These are phyloP conservation scores for Andrena camellia DNA, from an alignment of 2,888 invertebrate genomes.

Conservation along the genomic window DNA sequence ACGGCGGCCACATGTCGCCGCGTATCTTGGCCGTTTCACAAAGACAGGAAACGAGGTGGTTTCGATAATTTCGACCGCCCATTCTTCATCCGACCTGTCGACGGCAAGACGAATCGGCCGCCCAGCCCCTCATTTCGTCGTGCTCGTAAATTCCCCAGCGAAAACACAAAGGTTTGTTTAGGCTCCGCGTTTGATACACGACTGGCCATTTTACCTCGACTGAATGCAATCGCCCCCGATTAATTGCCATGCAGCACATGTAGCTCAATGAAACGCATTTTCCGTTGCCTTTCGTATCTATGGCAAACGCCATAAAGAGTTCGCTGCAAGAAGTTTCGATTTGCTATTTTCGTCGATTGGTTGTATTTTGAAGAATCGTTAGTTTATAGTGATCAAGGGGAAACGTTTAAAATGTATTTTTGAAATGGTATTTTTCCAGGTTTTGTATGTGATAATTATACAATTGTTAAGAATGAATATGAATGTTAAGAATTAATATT, in stretches of 20 bases:
- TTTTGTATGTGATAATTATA: too few relatives aligned
- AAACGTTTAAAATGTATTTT: background rate
- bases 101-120: constrained; percentile 47
- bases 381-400: too few relatives aligned
- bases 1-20: constrained; percentile 21
- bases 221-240: constrained; percentile 18
- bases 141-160: constrained; percentile 54
- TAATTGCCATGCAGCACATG: constrained; percentile 16
- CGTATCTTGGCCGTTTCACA: background rate
- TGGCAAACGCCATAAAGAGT: background rate
- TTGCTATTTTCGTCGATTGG: background rate
- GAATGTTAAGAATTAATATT: too few relatives aligned
- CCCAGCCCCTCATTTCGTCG: constrained; percentile 46
- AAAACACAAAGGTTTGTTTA: constrained; percentile 66
- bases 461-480: too few relatives aligned
- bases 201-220: constrained; percentile 21
- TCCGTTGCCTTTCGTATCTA: background rate
- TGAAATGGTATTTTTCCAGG: background rate
- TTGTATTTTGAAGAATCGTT: too few relatives aligned
- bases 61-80: constrained; percentile 42
- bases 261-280: background rate
- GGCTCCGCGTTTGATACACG: constrained; percentile 41
- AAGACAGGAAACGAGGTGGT: constrained; percentile 4
- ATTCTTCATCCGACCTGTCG: constrained; percentile 38
- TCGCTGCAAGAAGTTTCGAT: background rate